Base-by-base conservation (phyloP, 23 tunicate genomes). In the Halocynthia aurantium region DNA sequence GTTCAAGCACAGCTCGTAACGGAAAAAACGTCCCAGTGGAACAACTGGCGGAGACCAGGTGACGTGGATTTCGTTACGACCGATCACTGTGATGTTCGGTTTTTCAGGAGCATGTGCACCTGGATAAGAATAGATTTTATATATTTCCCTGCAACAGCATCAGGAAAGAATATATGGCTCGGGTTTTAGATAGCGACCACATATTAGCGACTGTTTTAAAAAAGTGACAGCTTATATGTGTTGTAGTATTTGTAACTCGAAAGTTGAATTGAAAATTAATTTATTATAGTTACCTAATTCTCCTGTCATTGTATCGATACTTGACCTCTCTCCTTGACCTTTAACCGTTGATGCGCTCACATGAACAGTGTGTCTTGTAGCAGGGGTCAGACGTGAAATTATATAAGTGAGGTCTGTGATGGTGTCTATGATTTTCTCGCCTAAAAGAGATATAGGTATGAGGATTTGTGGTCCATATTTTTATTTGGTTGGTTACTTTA, bases 1-100 rank as follows among this genome's bases (percentile, higher is more conserved):
- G 76, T 92, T 92, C 21, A 90, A 84, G 6, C 84, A 61, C 64
- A 92, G 68, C 79, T 92, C 98, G 62, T 81, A 92, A 7, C 98
- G 91, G 51, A 88, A 92, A 57, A 92, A 87, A 11, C 98, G 84
- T 5, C 98, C 98, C 69, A 92, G 88, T 20, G 98, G 98, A 68
- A 82, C 85, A 44, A 75, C 80, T 6, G 98, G 98, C 5, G 92
- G 80, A 50, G 72, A 82, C 98, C 98, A 92, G 58, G 92, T 70
- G 69, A 92, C 92, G 66, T 82, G 88, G 12, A 82, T 85, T 70
- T 92, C 98, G 53, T 86, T 92, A 53, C 98, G 84, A 79, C 98
- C 98, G 78, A 82, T 82, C 78, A 92, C 98, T 52, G 88, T 86
- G 40, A 86, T 88, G 52, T 76, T 57, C 1, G 98, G 98, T 73